Base-by-base conservation (phyloP, 2,888 invertebrate species). In the Invenusta paracnida region DNA sequence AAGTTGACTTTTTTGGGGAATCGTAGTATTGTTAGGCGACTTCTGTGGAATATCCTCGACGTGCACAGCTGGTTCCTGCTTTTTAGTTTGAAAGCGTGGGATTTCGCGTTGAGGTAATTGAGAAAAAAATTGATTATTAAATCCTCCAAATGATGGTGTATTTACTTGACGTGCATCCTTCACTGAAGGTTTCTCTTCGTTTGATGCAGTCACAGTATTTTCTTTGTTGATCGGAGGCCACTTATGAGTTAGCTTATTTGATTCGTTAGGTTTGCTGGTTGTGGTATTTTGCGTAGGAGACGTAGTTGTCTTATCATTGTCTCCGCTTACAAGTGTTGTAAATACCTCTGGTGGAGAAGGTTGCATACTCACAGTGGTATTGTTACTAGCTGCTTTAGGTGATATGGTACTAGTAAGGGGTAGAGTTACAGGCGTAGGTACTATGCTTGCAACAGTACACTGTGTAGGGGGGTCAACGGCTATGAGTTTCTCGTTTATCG, bases 401-500 rank as follows among this genome's bases (percentile, higher is more conserved):
- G 5, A 25, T 73, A 23, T 23, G 5, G 25, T 73, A 23, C 73
- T 73, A 5, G 23, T 5, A 73, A 23, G 25, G 5, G 5, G 73
- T 73, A 5, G 23, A 23, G 73, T 73, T 73, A 23, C 23, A 73
- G 23, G 2, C 25, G 5, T 23, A 73, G 48, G 5, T n/a, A n/a
- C n/a, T n/a, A 48, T 17, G 48, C 48, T 48, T 48, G 48, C 17
- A 25, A 5, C 25, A n/a, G 73, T 73, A 23, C 25, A 73, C 73
- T 73, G 73, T 23, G 73, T 23, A 73, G 73, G 73, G 73, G 73
- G 73, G 73, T 73, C 73, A n/a, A 73, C 73, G 73, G 73, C 11
- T 73, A 73, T 25, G 73, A 2, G 23, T 73, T 73, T 73, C 11
- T 73, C 73, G 2, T 73, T 13, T 73, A 73, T 73, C 17, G 73